phyloP scores from a whole-genome alignment of 2,113 vertebrate genomes.

The Cyprinodon variegatus region DNA sequence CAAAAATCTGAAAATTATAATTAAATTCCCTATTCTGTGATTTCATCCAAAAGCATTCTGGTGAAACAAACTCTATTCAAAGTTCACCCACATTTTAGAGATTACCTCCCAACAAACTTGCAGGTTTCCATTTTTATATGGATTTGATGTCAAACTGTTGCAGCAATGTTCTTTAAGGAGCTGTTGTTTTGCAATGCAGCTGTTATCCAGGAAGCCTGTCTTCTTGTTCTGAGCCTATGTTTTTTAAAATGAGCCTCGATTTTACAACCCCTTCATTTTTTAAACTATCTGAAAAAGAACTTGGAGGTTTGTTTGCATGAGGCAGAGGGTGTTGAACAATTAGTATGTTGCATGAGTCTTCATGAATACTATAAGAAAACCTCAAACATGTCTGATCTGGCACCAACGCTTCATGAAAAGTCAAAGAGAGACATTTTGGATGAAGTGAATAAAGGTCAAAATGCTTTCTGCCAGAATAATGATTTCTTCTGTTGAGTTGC shows the following conservation, averaged over 20 bases:
- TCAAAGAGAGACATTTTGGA: conserved; percentile 23
- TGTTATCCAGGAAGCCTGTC: conserved; percentile 35
- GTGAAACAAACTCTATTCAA: no score
- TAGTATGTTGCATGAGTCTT: conserved; percentile 67
- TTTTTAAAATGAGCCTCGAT: conserved; percentile 19
- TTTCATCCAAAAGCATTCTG: no score
- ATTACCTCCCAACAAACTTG: neutral
- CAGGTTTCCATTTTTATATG: conserved; percentile 1
- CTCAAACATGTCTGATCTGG: conserved; percentile 73
- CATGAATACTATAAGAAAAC: conserved; percentile 62
- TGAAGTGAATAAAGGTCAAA: conserved; percentile 45
- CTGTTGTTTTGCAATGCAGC: conserved; percentile 60
- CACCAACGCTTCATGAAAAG: conserved; percentile 48
- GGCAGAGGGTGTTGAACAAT: conserved; percentile 58
- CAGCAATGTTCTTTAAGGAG: conserved; percentile 17
- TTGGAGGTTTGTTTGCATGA: conserved; percentile 38
- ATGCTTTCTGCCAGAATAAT: conserved; percentile 45
- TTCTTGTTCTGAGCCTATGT: conserved; percentile 54
- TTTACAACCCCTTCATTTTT: no score
- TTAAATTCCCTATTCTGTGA: no score
- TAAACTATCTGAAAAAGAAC: conserved; percentile 50
- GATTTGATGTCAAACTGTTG: conserved; percentile 49
- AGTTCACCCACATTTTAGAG: no score
- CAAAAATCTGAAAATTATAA: no score
- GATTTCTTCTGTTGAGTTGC: conserved; percentile 28